These are phyloP conservation scores for Archocentrus centrarchus DNA, from an alignment of 2,113 vertebrate genomes.

Conservation along the genomic window DNA sequence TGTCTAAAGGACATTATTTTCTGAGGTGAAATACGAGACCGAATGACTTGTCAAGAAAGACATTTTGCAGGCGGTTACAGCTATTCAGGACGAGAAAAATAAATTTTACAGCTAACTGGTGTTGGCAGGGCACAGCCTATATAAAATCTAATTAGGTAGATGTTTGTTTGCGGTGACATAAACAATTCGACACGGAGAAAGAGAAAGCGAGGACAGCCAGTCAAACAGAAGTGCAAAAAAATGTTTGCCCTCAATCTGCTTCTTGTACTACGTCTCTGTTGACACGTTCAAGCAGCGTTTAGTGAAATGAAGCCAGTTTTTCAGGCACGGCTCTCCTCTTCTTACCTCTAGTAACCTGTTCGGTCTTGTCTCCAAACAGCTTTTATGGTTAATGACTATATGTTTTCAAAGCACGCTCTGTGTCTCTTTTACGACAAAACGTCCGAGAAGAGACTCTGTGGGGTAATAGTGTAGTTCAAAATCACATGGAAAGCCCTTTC, in stretches of 20 bases:
- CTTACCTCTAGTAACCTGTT: slow-evolving; percentile 73
- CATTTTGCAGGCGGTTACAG: slow-evolving; percentile 24
- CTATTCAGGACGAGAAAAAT: slow-evolving; percentile 26
- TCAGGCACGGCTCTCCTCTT: slow-evolving; percentile 59
- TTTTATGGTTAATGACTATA: slow-evolving; percentile 58
- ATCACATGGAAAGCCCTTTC: neutral
- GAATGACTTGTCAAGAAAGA: slow-evolving; percentile 11
- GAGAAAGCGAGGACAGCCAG: neutral
- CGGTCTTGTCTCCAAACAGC: slow-evolving; percentile 74
- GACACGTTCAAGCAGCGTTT: slow-evolving; percentile 53
- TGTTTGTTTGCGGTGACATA: slow-evolving; percentile 57
- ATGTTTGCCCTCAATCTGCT: slow-evolving; percentile 45
- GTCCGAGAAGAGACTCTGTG: neutral
- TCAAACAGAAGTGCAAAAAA: slow-evolving; percentile 17
- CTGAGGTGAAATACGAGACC: slow-evolving; percentile 9
- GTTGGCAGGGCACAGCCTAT: neutral
- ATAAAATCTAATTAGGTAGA: slow-evolving; percentile 44
- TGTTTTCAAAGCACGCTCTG: slow-evolving; percentile 28
- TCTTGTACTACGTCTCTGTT: slow-evolving; percentile 30
- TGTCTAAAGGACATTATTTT: slow-evolving; percentile 3
- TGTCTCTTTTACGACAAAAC: slow-evolving; percentile 5
- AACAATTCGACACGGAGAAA: slow-evolving; percentile 19
- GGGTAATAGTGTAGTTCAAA: neutral
- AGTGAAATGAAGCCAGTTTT: slow-evolving; percentile 72
- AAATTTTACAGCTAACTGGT: slow-evolving; percentile 37